Evolutionary conservation across 2,888 invertebrate genomes (phyloP), one percentile per base, ranked within the genome.

Genomic region (Disparrhopalites patrizii): DNA sequence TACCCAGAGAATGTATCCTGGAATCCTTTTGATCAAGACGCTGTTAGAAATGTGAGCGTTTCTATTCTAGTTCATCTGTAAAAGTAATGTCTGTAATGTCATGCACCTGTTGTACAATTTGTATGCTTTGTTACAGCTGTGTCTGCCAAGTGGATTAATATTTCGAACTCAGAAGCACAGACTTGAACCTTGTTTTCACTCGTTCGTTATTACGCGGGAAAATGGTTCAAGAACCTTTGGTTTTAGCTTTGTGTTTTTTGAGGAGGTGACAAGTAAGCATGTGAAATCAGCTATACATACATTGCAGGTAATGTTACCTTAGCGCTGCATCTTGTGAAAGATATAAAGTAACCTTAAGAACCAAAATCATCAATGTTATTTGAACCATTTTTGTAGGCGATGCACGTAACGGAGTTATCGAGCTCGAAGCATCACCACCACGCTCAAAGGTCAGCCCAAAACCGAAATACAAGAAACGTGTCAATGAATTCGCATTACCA

Each of bases 271-370:
- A 65, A 93, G 94, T 80, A 83, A 88, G 60, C 90, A 93, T 79
- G 94, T 98, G 75, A 93, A 94, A 79, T 89, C 89, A 77, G 95
- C 96, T 60, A 95, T 98, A 89, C 93, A 95, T 79, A 93, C 93
- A 38, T 84, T 97, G 74, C 94, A 95, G 83, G 89, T 66, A 60
- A 63, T 15, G 43, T 40, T 50, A 33, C 65, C 28, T 27, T 52
- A 8, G 2, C n/a, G n/a, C n/a, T n/a, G n/a, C n/a, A n/a, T n/a
- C n/a, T 27, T 52, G 18, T 43, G 40, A 25, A 3, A 40, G n/a
- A 63, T 18, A 68, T 50, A 23, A 7, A 57, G 31, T 30, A 30
- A 54, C 28, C 18, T 50, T 20, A 23, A 47, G 36, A 36, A 10
- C 7, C 15, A n/a, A n/a, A n/a, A n/a, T n/a, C n/a, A n/a, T n/a